phyloP scores from a whole-genome alignment of 2,113 vertebrate genomes.

The Charadrius vociferus region DNA sequence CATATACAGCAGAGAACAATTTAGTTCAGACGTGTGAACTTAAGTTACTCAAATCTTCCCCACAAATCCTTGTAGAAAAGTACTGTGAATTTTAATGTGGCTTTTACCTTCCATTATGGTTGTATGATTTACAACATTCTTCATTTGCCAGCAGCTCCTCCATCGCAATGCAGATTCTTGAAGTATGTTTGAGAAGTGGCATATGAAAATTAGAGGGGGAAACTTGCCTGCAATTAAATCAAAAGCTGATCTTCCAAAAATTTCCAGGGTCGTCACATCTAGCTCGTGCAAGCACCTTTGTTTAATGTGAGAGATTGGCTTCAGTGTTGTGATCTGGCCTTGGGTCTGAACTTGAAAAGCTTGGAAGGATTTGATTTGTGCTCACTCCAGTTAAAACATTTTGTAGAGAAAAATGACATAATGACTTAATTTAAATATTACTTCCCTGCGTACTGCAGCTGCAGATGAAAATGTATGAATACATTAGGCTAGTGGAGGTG shows the following conservation, averaged over 20 bases:
- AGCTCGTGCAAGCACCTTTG: not conserved
- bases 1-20: not conserved
- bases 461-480: not conserved
- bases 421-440: not conserved
- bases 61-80: not conserved
- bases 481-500: not conserved
- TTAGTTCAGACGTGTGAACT: not conserved
- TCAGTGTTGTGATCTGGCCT: not conserved
- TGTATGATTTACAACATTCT: not conserved
- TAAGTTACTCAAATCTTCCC: not conserved
- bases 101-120: not conserved
- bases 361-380: not conserved
- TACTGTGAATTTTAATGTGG: not conserved
- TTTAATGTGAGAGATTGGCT: not conserved
- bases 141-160: not conserved
- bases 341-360: not conserved
- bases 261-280: not conserved
- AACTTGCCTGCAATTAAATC: not conserved
- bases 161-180: not conserved
- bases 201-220: not conserved
- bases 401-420: not conserved
- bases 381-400: not conserved
- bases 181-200: not conserved
- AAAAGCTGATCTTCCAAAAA: not conserved
- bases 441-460: not conserved